A percentile compares a stretch with the other conserved stretches of the same genome.
phyloP scores from a whole-genome alignment of 1,140 invertebrate genomes.

The Thaumetopoea pityocampa region DNA sequence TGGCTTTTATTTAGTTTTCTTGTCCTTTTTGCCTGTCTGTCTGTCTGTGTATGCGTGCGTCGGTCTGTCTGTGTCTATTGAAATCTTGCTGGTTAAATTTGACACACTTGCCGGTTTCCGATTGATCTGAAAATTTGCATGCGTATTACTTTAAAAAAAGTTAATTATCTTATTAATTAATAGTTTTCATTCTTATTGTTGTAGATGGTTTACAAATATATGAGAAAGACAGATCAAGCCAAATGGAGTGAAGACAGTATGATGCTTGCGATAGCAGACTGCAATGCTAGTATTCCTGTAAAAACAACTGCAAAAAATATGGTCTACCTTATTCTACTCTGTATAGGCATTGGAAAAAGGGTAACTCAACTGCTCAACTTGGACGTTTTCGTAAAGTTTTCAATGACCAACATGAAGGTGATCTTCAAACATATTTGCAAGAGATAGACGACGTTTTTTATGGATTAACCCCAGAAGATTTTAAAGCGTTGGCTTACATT shows the following conservation, averaged over 20 bases:
- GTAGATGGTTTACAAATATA: conserved; percentile 15
- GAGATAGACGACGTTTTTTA: conserved; percentile 12
- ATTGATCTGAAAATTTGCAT: too few species aligned
- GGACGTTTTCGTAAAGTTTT: conserved; percentile 12
- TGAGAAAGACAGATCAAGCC: conserved; percentile 3
- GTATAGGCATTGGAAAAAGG: conserved; percentile 14
- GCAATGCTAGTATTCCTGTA: conserved; percentile 7
- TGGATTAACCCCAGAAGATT: conserved; percentile 11
- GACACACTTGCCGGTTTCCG: too few species aligned
- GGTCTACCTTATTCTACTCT: conserved; percentile 12
- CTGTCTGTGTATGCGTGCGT: too few species aligned
- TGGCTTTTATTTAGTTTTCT: too few species aligned
- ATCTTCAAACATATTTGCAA: conserved; percentile 5
- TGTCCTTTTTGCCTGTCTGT: too few species aligned
- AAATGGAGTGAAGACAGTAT: conserved; percentile 6
- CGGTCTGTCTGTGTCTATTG: too few species aligned
- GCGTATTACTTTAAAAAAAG: too few species aligned
- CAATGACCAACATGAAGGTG: conserved; percentile 6
- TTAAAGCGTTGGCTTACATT: conserved; percentile 6
- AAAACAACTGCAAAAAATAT: conserved; percentile 14
- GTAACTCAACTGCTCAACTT: conserved; percentile 9
- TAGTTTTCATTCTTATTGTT: conserved; percentile 6
- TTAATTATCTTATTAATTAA: conserved; percentile 6
- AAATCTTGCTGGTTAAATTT: too few species aligned
- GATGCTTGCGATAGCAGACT: too few species aligned